A percentile compares a stretch with the other conserved stretches of the same genome.
Evolutionary conservation across 2,888 invertebrate genomes (phyloP).

Genomic region (Endotricha flammealis): DNA sequence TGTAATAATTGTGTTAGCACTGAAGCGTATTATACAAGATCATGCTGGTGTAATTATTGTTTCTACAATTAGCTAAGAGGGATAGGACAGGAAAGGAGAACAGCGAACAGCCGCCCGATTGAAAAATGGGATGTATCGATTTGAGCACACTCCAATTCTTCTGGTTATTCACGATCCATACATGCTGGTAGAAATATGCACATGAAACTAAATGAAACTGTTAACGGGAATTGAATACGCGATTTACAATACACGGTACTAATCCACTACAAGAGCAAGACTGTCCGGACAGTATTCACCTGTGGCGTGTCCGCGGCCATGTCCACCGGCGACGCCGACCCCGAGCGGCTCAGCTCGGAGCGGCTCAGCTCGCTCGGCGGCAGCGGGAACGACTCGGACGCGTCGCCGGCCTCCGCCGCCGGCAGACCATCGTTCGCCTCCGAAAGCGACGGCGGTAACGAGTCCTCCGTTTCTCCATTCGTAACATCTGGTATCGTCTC

Average conservation of each 20-base stretch:
- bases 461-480: slow-evolving; percentile 18
- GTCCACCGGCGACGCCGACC: slow-evolving; percentile 19
- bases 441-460: slow-evolving; percentile 26
- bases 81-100: slow-evolving; percentile 33
- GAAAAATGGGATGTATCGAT: slow-evolving; percentile 28
- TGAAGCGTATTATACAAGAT: slow-evolving; percentile 33
- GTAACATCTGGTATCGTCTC: slow-evolving; percentile 10
- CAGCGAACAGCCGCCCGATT: slow-evolving; percentile 30
- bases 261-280: slow-evolving; percentile 69
- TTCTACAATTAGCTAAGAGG: slow-evolving; percentile 30
- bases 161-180: slow-evolving; percentile 56
- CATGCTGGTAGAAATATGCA: slow-evolving; percentile 66
- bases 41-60: slow-evolving; percentile 43
- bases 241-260: slow-evolving; percentile 51
- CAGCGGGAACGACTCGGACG: slow-evolving; percentile 32
- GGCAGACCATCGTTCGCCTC: slow-evolving; percentile 20
- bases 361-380: slow-evolving; percentile 30
- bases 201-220: slow-evolving; percentile 63
- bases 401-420: background rate
- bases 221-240: slow-evolving; percentile 52
- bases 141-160: slow-evolving; percentile 49
- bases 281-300: slow-evolving; percentile 65
- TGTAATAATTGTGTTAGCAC: slow-evolving; percentile 53
- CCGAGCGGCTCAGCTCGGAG: slow-evolving; percentile 17
- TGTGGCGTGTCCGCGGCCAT: slow-evolving; percentile 35